Evolutionary conservation across 2,113 vertebrate genomes (phyloP).

Genomic region (Hucho hucho): DNA sequence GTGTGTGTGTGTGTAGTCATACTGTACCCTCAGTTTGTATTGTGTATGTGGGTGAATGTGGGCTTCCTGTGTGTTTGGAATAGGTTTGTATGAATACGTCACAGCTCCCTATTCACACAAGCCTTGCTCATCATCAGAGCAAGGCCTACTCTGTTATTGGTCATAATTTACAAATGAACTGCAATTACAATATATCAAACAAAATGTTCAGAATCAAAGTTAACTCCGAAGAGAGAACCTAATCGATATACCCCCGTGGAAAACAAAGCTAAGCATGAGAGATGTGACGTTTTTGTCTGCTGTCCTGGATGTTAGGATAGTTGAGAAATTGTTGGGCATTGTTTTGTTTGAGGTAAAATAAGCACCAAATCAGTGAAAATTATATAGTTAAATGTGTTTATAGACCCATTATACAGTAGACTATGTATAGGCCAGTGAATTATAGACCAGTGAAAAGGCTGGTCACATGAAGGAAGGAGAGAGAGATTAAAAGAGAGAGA

Average conservation of each 20-base stretch:
- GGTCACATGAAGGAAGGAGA: not conserved
- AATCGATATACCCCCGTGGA: not conserved
- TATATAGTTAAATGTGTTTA: not conserved
- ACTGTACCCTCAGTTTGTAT: not conserved
- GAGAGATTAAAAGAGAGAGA: not conserved
- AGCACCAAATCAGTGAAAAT: conserved; percentile 28
- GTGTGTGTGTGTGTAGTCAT: too few relatives aligned
- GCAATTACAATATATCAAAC: not conserved
- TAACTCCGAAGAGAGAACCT: not conserved
- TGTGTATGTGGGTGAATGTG: not conserved
- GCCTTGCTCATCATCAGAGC: not conserved
- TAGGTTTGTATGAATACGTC: not conserved
- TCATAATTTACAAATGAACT: not conserved
- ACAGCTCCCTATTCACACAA: not conserved
- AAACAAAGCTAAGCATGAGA: not conserved
- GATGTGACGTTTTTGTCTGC: not conserved
- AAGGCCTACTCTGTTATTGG: not conserved
- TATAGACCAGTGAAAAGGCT: not conserved
- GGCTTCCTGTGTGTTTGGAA: not conserved
- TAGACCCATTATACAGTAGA: not conserved
- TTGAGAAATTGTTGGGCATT: not conserved
- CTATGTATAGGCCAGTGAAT: not conserved
- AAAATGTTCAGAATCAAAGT: not conserved
- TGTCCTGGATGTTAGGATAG: not conserved
- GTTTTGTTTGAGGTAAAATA: not conserved